These are phyloP conservation scores for Pristionchus maxplancki DNA, from an alignment of 2,888 invertebrate genomes.

Conservation along the genomic window DNA sequence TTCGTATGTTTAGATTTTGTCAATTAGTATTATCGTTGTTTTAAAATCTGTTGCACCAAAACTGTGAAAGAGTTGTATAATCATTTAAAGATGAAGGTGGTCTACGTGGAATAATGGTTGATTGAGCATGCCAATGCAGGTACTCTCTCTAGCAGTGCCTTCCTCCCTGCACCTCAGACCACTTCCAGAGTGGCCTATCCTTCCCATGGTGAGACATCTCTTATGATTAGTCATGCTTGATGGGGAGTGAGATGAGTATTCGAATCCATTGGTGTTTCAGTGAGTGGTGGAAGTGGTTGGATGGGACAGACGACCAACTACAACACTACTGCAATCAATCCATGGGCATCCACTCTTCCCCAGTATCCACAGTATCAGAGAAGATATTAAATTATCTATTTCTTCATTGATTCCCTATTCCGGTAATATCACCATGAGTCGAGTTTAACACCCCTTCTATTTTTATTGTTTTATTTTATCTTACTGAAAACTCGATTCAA, in stretches of 20 bases:
- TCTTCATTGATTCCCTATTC: not conserved
- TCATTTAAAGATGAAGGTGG: too few species aligned
- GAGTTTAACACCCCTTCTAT: not conserved
- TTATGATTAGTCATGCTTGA: not conserved
- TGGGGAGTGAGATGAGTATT: not conserved
- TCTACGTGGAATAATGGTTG: not conserved
- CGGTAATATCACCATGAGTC: not conserved
- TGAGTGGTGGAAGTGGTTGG: constrained; percentile 4
- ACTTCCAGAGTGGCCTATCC: not conserved
- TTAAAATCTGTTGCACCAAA: not conserved
- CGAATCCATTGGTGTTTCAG: not conserved
- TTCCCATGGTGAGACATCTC: not conserved
- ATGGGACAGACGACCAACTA: constrained; percentile 4
- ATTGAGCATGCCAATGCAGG: not conserved
- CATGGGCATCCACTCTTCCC: not conserved
- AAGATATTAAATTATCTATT: not conserved
- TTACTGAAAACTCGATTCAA: not conserved
- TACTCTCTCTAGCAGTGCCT: constrained; percentile 3
- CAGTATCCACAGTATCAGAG: constrained; percentile 37
- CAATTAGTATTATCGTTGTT: too few species aligned
- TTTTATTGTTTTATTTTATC: not conserved
- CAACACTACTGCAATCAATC: constrained; percentile 19
- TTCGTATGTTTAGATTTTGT: constrained; percentile 29
- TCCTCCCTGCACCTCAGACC: not conserved
- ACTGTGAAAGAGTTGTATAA: not conserved